Percentiles rank a stretch among this genome's conserved stretches.
Evolutionary conservation across 1,140 invertebrate species (phyloP).

Genomic region (Drosophila punjabiensis): DNA sequence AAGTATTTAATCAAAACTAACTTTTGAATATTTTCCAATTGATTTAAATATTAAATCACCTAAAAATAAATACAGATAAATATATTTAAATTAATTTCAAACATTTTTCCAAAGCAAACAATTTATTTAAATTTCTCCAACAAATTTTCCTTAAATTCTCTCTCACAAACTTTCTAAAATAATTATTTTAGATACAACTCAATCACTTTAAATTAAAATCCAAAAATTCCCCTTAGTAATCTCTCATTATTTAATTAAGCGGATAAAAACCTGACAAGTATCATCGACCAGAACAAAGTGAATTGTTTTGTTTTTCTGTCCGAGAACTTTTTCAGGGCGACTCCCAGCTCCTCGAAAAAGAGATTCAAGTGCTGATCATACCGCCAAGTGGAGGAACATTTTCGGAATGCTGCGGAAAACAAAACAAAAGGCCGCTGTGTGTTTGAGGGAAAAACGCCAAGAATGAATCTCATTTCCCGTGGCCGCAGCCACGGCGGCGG

Average conservation of each 20-base stretch:
- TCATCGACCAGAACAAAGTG: slow-evolving; percentile 33
- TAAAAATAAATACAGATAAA: background rate
- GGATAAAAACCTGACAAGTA: slow-evolving; percentile 15
- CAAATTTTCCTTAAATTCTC: too few relatives aligned
- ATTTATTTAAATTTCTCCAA: too few relatives aligned
- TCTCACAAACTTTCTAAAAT: background rate
- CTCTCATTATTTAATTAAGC: slow-evolving; percentile 26
- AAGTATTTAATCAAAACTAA: background rate
- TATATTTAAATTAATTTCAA: background rate
- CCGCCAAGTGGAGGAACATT: slow-evolving; percentile 15
- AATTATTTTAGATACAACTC: background rate
- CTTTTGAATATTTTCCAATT: background rate
- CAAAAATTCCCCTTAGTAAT: slow-evolving; percentile 10
- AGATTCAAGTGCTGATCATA: slow-evolving; percentile 38
- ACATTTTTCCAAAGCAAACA: background rate
- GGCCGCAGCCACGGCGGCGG: slow-evolving; percentile 1
- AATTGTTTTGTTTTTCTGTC: slow-evolving; percentile 35
- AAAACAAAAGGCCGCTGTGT: slow-evolving; percentile 21
- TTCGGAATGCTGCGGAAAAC: slow-evolving; percentile 32
- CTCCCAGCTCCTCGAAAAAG: slow-evolving; percentile 18
- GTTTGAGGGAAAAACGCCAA: slow-evolving; percentile 56
- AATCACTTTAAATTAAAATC: slow-evolving; percentile 17
- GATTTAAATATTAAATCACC: background rate
- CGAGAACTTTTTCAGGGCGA: slow-evolving; percentile 16
- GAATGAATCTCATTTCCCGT: slow-evolving; percentile 77